phyloP scores from a whole-genome alignment of 1,140 invertebrate species.

The Vanessa atalanta region DNA sequence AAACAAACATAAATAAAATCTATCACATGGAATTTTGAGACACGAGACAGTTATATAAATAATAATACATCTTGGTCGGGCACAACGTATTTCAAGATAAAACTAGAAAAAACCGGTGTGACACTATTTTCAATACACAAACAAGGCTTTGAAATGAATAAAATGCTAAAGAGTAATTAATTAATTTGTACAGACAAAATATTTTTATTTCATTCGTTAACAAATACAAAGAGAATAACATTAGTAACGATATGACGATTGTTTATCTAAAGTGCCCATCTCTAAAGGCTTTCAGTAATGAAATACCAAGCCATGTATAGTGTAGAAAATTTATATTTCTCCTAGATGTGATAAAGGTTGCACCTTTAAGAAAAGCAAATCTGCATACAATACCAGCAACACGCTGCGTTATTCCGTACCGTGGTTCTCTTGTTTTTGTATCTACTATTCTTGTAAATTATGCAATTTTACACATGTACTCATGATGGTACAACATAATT shows the following conservation, averaged over 20 bases:
- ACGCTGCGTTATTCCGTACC: constrained; percentile 23
- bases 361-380: constrained; percentile 56
- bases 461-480: constrained; percentile 25
- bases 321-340: constrained; percentile 58
- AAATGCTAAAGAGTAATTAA: too few species aligned
- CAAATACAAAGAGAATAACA: background rate
- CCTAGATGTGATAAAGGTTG: constrained; percentile 58
- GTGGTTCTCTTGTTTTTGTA: constrained; percentile 24
- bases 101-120: too few species aligned
- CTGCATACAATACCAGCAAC: constrained; percentile 66
- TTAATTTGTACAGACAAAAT: too few species aligned
- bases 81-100: too few species aligned
- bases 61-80: too few species aligned
- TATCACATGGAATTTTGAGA: too few species aligned
- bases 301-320: constrained; percentile 54
- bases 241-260: constrained; percentile 10
- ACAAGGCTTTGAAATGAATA: too few species aligned
- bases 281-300: constrained; percentile 43
- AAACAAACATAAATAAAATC: too few species aligned
- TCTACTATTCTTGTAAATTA: constrained; percentile 22
- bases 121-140: too few species aligned
- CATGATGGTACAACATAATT: constrained; percentile 26
- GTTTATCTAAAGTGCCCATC: constrained; percentile 32
- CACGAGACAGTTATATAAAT: too few species aligned
- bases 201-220: background rate